Evolutionary conservation across 2,888 invertebrate genomes (phyloP).

Genomic region (Drosophila yooni): DNA sequence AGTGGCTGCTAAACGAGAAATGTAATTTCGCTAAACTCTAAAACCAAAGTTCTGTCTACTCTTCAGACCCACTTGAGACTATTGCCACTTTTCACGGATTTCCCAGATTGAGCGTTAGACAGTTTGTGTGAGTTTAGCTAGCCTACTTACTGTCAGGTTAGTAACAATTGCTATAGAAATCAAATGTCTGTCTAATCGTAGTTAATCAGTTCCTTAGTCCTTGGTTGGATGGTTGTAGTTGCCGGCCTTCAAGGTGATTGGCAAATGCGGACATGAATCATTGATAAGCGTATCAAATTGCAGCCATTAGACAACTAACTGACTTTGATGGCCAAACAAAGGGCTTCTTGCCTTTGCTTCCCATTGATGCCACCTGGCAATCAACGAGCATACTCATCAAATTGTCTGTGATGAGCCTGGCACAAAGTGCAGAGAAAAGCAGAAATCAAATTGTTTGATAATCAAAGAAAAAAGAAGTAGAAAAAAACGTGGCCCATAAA

Average conservation of each 20-base stretch:
- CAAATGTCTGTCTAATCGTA: constrained; percentile 38
- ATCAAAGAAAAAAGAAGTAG: constrained; percentile 16
- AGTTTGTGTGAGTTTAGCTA: constrained; percentile 51
- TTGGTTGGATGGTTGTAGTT: not conserved
- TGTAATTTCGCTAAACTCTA: constrained; percentile 47
- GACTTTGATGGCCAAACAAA: constrained; percentile 61
- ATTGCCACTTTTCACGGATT: not conserved
- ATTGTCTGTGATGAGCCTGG: constrained; percentile 26
- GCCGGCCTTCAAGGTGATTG: constrained; percentile 42
- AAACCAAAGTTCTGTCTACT: constrained; percentile 17
- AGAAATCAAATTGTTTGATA: constrained; percentile 63
- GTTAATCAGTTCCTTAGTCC: constrained; percentile 4
- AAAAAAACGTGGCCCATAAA: constrained; percentile 1
- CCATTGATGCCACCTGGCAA: constrained; percentile 55
- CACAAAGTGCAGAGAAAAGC: constrained; percentile 15
- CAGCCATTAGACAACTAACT: constrained; percentile 74
- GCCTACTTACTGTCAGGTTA: constrained; percentile 67
- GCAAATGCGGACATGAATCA: constrained; percentile 69
- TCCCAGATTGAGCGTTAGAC: constrained; percentile 41
- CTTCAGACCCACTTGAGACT: constrained; percentile 28
- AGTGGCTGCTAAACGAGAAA: constrained; percentile 58
- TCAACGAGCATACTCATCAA: constrained; percentile 55
- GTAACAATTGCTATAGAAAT: constrained; percentile 59
- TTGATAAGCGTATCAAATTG: constrained; percentile 76
- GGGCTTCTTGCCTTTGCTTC: constrained; percentile 12